Conservation (phyloP, 2,797 vertebrate species). For the Epinephelus malabaricus region DNA sequence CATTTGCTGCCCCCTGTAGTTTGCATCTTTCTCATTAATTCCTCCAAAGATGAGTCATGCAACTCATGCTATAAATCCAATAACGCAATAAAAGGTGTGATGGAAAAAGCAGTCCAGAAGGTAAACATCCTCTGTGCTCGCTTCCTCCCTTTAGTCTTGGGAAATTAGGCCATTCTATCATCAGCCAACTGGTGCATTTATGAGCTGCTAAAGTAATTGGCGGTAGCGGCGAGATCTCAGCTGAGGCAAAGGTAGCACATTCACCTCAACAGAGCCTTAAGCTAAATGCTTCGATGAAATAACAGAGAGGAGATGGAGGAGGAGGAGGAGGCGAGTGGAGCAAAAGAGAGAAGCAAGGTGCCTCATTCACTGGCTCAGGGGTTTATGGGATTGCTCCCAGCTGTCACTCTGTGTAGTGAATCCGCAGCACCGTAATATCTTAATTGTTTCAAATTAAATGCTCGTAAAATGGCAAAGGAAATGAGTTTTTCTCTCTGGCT, state of each 20-base stretch:
- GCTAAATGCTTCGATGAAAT: conserved; percentile 62
- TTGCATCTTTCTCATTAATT: conserved; percentile 56
- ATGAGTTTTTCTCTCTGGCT: conserved; percentile 78
- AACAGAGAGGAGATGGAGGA: conserved; percentile 51
- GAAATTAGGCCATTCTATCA: conserved; percentile 73
- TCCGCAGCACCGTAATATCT: conserved; percentile 78
- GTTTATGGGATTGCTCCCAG: conserved; percentile 86
- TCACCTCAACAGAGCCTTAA: conserved; percentile 61
- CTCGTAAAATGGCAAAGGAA: conserved; percentile 84
- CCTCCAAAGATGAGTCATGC: conserved; percentile 62
- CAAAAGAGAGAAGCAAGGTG: conserved; percentile 70
- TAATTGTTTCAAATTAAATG: conserved; percentile 88
- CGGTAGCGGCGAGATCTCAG: conserved; percentile 53
- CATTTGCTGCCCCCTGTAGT: conserved; percentile 91
- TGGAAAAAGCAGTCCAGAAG: conserved; percentile 61
- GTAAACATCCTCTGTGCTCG: conserved; percentile 66
- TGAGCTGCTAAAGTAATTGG: conserved; percentile 71
- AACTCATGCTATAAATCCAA: conserved; percentile 57
- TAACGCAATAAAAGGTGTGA: conserved; percentile 60
- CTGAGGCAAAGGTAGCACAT: conserved; percentile 65
- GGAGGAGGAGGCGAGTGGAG: conserved; percentile 40
- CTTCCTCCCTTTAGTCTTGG: conserved; percentile 66
- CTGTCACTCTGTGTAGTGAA: conserved; percentile 82
- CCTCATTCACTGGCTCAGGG: conserved; percentile 77
- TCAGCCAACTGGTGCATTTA: conserved; percentile 76